These are phyloP conservation scores for Ormyrus pomaceus DNA, from an alignment of 2,888 invertebrate genomes.

Conservation along the genomic window DNA sequence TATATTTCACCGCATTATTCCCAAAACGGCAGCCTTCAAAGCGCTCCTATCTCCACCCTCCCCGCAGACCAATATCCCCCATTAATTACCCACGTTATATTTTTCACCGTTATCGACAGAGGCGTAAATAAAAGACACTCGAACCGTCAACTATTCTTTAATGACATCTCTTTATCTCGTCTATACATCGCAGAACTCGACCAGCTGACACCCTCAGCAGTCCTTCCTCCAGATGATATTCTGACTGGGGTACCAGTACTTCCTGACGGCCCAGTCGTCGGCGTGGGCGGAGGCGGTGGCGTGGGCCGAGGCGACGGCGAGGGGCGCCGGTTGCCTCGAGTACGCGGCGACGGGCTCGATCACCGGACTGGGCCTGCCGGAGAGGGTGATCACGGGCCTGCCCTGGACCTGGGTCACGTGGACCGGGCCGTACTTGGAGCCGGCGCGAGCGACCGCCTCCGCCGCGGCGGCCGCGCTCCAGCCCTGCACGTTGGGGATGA, in stretches of 20 bases:
- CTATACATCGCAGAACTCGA: background rate
- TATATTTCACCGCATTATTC: too few species aligned
- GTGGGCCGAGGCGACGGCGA: background rate
- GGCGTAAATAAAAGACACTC: too few species aligned
- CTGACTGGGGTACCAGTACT: conserved; percentile 56
- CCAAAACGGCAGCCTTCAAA: too few species aligned
- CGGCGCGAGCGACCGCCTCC: conserved; percentile 39
- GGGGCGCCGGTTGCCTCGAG: conserved; percentile 49
- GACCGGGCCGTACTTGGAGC: conserved; percentile 50
- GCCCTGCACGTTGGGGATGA: conserved; percentile 12
- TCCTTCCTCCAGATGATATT: conserved; percentile 20
- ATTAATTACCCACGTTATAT: too few species aligned
- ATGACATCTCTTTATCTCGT: background rate
- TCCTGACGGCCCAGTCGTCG: conserved; percentile 51
- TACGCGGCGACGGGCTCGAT: conserved; percentile 56
- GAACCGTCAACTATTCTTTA: too few species aligned
- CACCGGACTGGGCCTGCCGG: conserved; percentile 43
- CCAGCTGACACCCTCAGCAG: background rate
- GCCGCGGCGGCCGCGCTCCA: conserved; percentile 39
- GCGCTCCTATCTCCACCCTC: too few species aligned
- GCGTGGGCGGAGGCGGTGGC: conserved; percentile 1
- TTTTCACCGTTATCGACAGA: too few species aligned
- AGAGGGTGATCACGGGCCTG: conserved; percentile 58
- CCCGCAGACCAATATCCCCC: too few species aligned
- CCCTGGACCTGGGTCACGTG: conserved; percentile 47